Evolutionary conservation across 2,888 invertebrate species (phyloP).

Genomic region (Melanostoma mellinum): DNA sequence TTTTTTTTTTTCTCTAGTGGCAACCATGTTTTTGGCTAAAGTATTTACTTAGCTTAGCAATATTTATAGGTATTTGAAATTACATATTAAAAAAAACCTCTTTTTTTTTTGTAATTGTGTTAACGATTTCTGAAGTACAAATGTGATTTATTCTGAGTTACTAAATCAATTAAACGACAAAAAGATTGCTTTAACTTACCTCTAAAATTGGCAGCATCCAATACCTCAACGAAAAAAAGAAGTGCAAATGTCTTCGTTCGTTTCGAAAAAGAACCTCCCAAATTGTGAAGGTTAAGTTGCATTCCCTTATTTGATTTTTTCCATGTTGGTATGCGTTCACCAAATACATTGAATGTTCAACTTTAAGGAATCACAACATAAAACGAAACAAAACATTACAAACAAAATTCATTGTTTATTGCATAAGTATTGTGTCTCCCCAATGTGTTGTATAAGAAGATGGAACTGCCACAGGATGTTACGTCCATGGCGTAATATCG

Average conservation of each 20-base stretch:
- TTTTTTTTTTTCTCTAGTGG: too few relatives aligned
- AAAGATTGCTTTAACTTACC: slow-evolving; percentile 70
- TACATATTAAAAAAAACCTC: too few relatives aligned
- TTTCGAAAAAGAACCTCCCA: slow-evolving; percentile 77
- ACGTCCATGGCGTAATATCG: too few relatives aligned
- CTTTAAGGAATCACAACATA: slow-evolving; percentile 69
- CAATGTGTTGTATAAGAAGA: too few relatives aligned
- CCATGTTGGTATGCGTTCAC: slow-evolving; percentile 76
- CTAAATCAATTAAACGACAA: not conserved
- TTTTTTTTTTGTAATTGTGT: too few relatives aligned
- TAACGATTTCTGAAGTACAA: too few relatives aligned
- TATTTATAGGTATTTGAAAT: too few relatives aligned
- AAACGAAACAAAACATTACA: not conserved
- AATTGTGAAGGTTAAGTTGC: slow-evolving; percentile 77
- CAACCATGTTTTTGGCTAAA: too few relatives aligned
- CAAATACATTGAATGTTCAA: slow-evolving; percentile 77
- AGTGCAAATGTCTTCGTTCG: slow-evolving; percentile 77
- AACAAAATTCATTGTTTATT: not conserved
- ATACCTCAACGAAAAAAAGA: slow-evolving; percentile 75
- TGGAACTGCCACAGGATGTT: too few relatives aligned
- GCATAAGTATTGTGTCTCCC: too few relatives aligned
- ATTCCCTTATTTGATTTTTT: slow-evolving; percentile 76
- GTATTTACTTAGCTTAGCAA: too few relatives aligned
- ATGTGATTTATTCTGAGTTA: too few relatives aligned
- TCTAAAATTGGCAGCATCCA: slow-evolving; percentile 78